These are phyloP conservation scores for Margarornis squamiger DNA, from an alignment of 2,797 vertebrate genomes.

Conservation along the genomic window DNA sequence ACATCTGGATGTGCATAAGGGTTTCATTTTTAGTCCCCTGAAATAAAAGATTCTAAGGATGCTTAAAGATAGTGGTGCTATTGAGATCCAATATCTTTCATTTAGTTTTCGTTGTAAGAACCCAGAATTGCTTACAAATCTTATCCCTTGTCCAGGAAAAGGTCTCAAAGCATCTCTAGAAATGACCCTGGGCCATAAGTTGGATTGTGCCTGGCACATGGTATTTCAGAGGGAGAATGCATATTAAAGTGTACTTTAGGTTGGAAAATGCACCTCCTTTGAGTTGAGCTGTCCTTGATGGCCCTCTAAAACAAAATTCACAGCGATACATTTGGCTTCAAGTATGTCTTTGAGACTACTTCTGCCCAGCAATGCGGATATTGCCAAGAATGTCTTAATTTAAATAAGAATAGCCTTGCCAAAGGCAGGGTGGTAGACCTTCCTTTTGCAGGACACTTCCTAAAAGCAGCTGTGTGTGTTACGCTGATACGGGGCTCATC, in stretches of 20 bases:
- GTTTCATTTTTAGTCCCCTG: not conserved
- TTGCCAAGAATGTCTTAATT: not conserved
- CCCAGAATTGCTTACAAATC: not conserved
- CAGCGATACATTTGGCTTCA: not conserved
- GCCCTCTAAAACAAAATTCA: not conserved
- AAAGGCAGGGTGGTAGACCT: not conserved
- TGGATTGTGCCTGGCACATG: not conserved
- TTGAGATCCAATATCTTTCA: not conserved
- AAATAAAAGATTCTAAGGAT: not conserved
- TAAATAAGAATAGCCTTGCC: not conserved
- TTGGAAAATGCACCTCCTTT: not conserved
- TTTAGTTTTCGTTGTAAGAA: not conserved
- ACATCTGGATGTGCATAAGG: not conserved
- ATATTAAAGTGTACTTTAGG: not conserved
- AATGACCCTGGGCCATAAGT: not conserved
- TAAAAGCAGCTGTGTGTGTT: not conserved
- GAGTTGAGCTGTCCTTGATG: not conserved
- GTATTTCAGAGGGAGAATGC: not conserved
- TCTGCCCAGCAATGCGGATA: not conserved
- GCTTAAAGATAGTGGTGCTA: not conserved
- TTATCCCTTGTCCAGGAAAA: not conserved
- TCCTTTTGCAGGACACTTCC: not conserved
- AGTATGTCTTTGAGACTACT: not conserved
- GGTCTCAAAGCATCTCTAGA: not conserved
- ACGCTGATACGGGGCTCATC: not conserved